Conservation (phyloP, 2,113 vertebrate genomes). For the Tenebrosternarchus preto region DNA sequence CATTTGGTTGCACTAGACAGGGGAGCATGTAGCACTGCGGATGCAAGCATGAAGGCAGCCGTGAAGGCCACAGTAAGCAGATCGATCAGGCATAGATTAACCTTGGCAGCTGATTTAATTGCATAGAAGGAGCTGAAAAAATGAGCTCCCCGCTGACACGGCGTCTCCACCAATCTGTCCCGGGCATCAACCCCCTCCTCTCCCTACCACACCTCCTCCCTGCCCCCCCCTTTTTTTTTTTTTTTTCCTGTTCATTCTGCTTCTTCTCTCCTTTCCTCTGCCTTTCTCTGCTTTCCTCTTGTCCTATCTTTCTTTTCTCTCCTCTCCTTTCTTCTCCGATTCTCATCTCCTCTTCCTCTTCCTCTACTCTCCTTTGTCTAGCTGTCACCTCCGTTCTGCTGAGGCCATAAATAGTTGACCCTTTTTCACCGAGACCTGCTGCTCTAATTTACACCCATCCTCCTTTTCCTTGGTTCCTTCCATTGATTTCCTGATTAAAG, state of each 20-base stretch:
- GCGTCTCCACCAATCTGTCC: constrained; percentile 19
- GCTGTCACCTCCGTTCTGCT: constrained; percentile 12
- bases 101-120: constrained; percentile 53
- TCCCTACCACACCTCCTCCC: not conserved
- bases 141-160: constrained; percentile 36
- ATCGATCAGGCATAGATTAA: constrained; percentile 51
- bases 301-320: not conserved
- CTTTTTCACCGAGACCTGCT: constrained; percentile 18
- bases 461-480: constrained; percentile 16
- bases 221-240: not conserved
- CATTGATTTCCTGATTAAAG: constrained; percentile 23
- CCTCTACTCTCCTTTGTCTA: not conserved
- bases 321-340: not conserved
- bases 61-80: constrained; percentile 25
- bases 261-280: constrained; percentile 6
- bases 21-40: constrained; percentile 1
- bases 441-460: constrained; percentile 29
- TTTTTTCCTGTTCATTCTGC: not conserved
- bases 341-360: constrained; percentile 11
- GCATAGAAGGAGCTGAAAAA: constrained; percentile 34
- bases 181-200: not conserved
- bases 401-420: constrained; percentile 38
- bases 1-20: not conserved
- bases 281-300: not conserved
- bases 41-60: constrained; percentile 7